Evolutionary conservation across 1,140 invertebrate species (phyloP).

Genomic region (Drusus annulatus): DNA sequence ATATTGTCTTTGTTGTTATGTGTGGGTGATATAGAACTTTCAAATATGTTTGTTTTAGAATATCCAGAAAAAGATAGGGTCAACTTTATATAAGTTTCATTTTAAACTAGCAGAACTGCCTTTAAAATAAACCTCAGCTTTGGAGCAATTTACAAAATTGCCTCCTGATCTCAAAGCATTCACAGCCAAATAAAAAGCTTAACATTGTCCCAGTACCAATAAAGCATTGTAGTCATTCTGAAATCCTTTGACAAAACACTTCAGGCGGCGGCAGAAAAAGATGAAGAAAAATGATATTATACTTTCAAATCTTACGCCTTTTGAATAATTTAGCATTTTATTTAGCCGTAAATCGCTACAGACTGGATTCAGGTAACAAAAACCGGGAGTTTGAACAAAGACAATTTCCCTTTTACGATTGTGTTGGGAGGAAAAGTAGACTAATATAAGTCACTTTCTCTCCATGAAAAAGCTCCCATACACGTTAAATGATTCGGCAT

Average conservation of each 20-base stretch:
- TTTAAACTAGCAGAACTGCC: too few species aligned
- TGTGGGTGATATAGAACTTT: too few species aligned
- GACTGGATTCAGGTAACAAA: conserved; percentile 55
- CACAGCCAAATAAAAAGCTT: conserved; percentile 1
- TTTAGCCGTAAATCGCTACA: conserved; percentile 59
- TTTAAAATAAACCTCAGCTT: too few species aligned
- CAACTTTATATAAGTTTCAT: too few species aligned
- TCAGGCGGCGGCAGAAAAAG: conserved; percentile 45
- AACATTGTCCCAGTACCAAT: conserved; percentile 16
- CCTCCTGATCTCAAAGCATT: neutral
- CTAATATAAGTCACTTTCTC: conserved; percentile 11
- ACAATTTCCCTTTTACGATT: conserved; percentile 39
- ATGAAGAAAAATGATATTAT: conserved; percentile 55
- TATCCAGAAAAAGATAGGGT: too few species aligned
- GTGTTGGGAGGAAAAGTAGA: conserved; percentile 19
- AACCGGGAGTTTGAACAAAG: conserved; percentile 45
- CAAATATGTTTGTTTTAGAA: too few species aligned
- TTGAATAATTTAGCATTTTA: conserved; percentile 60
- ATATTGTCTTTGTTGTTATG: too few species aligned
- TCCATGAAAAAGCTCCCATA: neutral
- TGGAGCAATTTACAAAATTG: too few species aligned
- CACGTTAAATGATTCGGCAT: neutral
- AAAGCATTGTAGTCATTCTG: conserved; percentile 38
- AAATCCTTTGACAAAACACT: conserved; percentile 35
- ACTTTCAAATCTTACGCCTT: conserved; percentile 59